Evolutionary conservation across 2,113 vertebrate genomes (phyloP).

Genomic region (Montifringilla adamsi): DNA sequence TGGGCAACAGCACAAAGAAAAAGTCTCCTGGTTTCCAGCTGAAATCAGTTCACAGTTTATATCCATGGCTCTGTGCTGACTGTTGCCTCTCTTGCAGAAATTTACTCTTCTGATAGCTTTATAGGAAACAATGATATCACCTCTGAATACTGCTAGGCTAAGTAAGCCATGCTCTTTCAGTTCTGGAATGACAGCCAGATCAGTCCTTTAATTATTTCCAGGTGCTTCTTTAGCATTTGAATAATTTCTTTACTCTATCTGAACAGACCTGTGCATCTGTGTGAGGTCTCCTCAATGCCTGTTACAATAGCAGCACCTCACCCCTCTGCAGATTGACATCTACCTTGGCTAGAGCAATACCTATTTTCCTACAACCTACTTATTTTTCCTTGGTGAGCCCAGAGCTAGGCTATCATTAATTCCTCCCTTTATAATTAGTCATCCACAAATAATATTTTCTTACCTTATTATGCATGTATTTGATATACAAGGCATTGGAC

Average conservation of each 20-base stretch:
- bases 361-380: not conserved
- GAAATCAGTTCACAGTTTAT: not conserved
- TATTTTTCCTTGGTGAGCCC: not conserved
- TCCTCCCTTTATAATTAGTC: not conserved
- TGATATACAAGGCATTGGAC: not conserved
- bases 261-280: not conserved
- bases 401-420: not conserved
- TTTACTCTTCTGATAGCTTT: constrained; percentile 7
- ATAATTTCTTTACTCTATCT: not conserved
- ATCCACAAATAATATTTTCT: not conserved
- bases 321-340: not conserved
- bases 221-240: not conserved
- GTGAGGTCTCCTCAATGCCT: not conserved
- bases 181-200: not conserved
- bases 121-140: constrained; percentile 15
- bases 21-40: not conserved
- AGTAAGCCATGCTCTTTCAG: constrained; percentile 3
- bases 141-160: constrained; percentile 28
- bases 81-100: not conserved
- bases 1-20: not conserved
- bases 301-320: not conserved
- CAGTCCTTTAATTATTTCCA: not conserved
- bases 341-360: not conserved
- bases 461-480: not conserved
- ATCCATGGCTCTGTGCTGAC: not conserved